Base-by-base conservation (phyloP, 1,140 invertebrate genomes). In the Dendrolimus punctatus region DNA sequence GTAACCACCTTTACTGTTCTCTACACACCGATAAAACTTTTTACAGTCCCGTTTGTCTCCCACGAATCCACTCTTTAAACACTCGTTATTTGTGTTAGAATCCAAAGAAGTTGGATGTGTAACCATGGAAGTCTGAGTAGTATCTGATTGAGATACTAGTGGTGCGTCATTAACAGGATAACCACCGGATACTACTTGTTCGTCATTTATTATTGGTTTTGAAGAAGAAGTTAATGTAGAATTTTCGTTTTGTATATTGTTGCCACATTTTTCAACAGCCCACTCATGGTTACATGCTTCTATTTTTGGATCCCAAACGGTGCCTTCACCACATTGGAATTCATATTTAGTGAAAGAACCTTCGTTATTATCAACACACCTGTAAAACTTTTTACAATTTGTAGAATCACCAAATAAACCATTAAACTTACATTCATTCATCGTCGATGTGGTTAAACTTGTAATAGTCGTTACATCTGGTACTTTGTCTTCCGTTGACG, bases 371-470 rank as follows among this genome's bases (percentile, higher is more conserved):
- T 90, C 87, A 4, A 92, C 90, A 69, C 92, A 93, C 51, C 92
- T 87, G 66, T 92, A 92, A 67, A 93, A 94, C 66, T 90, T 91
- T 49, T 87, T 84, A 63, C 92, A 93, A 59, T 93, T 85, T 8
- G 86, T 82, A 39, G 76, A 58, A 64, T 92, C 85, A 6, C 85
- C 81, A 53, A 89, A 76, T 65, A 91, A 91, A 40, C 87, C 88
- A 68, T 89, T 89, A 49, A 75, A 54, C 60, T 66, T 58, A 73
- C 87, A 73, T 54, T 75, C 71, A 40, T 55, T 62, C 23, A 23
- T 23, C 23, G 3, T 23, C 23, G 23, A 23, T 23, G 23, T 23
- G 23, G 23, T 23, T 23, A 23, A 23, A 23, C 23, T 23, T 23
- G 23, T 23, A 23, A 23, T 23, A 23, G 23, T 23, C 23, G 23